Evolutionary conservation across 2,888 invertebrate species (phyloP), one percentile per base, ranked within the genome.

Genomic region (Epirrhoe alternata): DNA sequence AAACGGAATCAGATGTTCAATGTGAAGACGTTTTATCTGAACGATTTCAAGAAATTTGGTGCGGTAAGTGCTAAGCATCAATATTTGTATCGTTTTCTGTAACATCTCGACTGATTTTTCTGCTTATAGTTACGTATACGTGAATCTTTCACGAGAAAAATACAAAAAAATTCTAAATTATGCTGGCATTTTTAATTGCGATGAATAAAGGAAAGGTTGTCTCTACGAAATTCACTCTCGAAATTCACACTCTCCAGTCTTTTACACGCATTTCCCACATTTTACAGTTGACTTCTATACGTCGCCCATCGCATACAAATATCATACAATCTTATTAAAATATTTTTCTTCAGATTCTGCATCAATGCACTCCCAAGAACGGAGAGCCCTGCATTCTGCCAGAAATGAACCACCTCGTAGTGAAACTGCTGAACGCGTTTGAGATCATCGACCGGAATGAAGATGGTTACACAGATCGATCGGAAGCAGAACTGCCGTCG

Each of bases 1-100:
- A 82, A 89, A 86, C 74, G 94, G 82, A 72, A 85, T 6, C 87
- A 91, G 5, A 82, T 84, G 79, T 96, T 89, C 79, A 88, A 88
- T 0, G 94, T 96, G 0, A 94, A 94, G 61, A 94, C 93, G 17
- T 96, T 94, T 81, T 97, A 96, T 81, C 88, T 96, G 53, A 94
- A 95, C 68, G 82, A 92, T 16, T 85, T 90, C 80, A 80, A 77
- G 50, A 92, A 92, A 67, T 92, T 95, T 74, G 90, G 91, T 55
- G 77, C 83, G 60, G 94, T 94, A 80, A 88, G 92, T 88, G 38
- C n/a, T n/a, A n/a, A n/a, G n/a, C 24, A 12, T 42, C 0, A 1
- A 4, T 33, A 12, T 3, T 42, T 12, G 38, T 42, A 12, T 42
- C 12, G 1, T 1, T 35, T 35, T 35, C 24, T 3, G 24, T 24